phyloP scores from a whole-genome alignment of 2,888 invertebrate genomes.

The Petrolisthes manimaculis region DNA sequence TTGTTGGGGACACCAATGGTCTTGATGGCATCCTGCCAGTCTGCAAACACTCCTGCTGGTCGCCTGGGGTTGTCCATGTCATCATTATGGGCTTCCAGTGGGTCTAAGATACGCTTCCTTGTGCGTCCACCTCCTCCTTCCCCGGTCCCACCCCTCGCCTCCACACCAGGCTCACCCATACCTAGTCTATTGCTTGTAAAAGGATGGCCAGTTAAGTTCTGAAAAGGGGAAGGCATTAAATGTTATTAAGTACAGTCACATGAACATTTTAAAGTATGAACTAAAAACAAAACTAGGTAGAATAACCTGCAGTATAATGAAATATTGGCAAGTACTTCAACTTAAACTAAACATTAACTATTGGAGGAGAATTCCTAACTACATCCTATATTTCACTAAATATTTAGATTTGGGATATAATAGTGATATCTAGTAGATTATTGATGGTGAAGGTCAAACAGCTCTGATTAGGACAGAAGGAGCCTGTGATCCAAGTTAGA shows the following conservation, averaged over 20 bases:
- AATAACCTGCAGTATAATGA: too few species aligned
- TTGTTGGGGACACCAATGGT: conserved; percentile 58
- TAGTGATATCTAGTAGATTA: neutral
- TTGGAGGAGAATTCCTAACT: neutral
- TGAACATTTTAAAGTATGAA: neutral
- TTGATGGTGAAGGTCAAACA: too few species aligned
- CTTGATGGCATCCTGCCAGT: conserved; percentile 52
- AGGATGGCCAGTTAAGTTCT: conserved; percentile 6
- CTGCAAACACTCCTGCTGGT: conserved; percentile 39
- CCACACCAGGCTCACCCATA: conserved; percentile 49
- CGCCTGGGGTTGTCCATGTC: conserved; percentile 27
- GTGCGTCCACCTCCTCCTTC: conserved; percentile 33
- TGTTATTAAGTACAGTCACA: neutral
- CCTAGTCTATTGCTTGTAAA: neutral
- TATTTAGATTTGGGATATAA: neutral
- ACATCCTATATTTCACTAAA: neutral
- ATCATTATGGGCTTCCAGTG: conserved; percentile 44
- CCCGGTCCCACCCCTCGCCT: neutral
- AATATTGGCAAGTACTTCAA: neutral
- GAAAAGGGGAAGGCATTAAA: neutral
- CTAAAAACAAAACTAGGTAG: neutral
- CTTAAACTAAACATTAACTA: neutral
- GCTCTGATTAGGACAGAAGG: too few species aligned
- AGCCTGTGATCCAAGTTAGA: too few species aligned
- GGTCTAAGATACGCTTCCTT: conserved; percentile 50